Conservation (phyloP, 53 echinoderm and acorn worm genomes). For the Actinopyga echinites region DNA sequence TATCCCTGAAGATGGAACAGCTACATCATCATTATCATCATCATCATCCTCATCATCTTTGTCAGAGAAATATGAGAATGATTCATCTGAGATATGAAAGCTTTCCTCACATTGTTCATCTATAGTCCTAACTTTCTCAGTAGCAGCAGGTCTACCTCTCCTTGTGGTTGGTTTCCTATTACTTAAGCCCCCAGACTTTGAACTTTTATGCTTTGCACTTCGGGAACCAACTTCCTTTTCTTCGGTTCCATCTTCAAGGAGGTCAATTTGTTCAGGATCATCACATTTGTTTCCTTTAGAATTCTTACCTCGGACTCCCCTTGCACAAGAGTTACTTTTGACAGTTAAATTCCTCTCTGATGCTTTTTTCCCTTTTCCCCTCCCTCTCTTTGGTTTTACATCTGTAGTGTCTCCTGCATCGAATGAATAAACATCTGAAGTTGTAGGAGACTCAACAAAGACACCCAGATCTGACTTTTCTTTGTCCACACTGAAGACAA, state of each 20-base stretch:
- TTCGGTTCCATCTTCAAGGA: no score
- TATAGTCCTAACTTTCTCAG: constrained; percentile 58
- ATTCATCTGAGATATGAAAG: neutral
- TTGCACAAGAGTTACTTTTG: neutral
- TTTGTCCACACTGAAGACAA: constrained; percentile 22
- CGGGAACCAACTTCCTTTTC: no score
- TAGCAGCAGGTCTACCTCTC: constrained; percentile 48
- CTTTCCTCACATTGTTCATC: constrained; percentile 31
- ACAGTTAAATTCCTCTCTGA: constrained; percentile 31
- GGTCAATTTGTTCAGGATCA: no score
- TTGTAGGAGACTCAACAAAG: neutral
- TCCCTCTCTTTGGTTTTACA: constrained; percentile 50
- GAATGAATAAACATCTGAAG: constrained; percentile 57
- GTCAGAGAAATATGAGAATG: neutral
- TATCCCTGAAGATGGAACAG: neutral
- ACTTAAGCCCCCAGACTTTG: neutral
- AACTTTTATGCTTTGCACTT: neutral
- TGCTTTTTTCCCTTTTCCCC: constrained; percentile 29
- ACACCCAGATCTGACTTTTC: neutral
- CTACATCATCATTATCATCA: neutral
- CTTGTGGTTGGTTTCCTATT: constrained; percentile 26
- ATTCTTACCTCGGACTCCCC: no score
- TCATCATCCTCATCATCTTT: neutral
- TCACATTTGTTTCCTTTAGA: no score
- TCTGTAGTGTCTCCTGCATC: constrained; percentile 42